Percentiles rank a stretch among this genome's conserved stretches.
Conservation (phyloP, 1,140 invertebrate species). For the Cyclargus thomasi region DNA sequence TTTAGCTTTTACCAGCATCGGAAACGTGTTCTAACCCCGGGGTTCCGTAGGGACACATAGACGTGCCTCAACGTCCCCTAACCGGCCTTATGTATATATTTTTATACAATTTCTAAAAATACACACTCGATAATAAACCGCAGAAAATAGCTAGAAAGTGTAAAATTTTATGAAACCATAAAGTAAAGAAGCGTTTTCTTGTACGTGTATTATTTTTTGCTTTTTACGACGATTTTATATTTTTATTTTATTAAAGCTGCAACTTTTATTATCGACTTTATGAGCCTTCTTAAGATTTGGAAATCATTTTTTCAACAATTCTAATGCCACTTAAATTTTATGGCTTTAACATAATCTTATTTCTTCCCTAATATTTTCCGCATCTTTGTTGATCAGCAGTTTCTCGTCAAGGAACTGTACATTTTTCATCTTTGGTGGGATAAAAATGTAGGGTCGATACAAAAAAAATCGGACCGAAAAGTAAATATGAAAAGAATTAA, state of each 20-base stretch:
- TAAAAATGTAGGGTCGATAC: too few relatives aligned
- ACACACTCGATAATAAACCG: not conserved
- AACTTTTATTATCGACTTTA: not conserved
- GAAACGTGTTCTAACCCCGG: not conserved
- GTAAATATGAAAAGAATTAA: too few relatives aligned
- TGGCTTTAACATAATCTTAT: too few relatives aligned
- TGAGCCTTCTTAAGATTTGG: not conserved
- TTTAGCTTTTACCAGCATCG: not conserved
- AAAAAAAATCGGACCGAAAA: too few relatives aligned
- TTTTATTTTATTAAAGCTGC: slow-evolving; percentile 3
- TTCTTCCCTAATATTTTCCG: too few relatives aligned
- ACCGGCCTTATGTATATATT: not conserved
- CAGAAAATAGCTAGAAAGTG: not conserved
- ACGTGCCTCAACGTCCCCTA: not conserved
- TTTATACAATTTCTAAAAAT: not conserved
- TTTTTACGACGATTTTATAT: not conserved
- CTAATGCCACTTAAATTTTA: not conserved
- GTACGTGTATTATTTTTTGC: not conserved
- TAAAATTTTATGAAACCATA: slow-evolving; percentile 4
- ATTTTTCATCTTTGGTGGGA: too few relatives aligned
- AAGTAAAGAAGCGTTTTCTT: not conserved
- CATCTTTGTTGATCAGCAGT: too few relatives aligned
- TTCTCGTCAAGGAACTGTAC: too few relatives aligned
- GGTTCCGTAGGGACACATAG: not conserved
- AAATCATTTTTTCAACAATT: not conserved